Evolutionary conservation across 2,797 vertebrate species (phyloP).

Genomic region (Coccyzus lansbergi): DNA sequence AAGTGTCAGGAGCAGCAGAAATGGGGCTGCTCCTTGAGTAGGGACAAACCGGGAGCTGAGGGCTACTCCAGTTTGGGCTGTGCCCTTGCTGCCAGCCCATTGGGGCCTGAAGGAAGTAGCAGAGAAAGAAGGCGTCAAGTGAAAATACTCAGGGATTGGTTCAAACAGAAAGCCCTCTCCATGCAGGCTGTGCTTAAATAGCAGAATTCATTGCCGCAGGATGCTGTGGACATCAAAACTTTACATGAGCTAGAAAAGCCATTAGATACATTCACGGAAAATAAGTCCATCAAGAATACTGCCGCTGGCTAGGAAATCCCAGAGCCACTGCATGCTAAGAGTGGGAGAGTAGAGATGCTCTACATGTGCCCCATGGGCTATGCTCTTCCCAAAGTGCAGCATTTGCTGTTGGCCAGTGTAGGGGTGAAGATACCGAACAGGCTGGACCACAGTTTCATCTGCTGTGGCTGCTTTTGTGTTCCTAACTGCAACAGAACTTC

Average conservation of each 20-base stretch:
- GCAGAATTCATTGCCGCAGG: background rate
- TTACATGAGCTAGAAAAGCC: background rate
- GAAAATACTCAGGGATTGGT: background rate
- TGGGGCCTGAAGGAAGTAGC: background rate
- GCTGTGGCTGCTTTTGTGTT: background rate
- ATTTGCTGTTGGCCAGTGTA: background rate
- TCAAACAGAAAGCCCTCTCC: background rate
- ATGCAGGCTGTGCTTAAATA: background rate
- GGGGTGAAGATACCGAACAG: background rate
- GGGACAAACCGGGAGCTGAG: background rate
- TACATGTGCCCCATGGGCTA: background rate
- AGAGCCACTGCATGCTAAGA: background rate
- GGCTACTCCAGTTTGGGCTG: rapidly evolving
- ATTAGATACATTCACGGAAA: background rate
- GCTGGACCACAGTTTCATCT: background rate
- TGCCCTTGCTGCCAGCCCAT: background rate
- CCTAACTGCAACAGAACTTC: background rate
- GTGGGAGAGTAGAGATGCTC: background rate
- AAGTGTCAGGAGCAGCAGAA: background rate
- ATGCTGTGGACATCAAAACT: background rate
- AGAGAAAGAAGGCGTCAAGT: background rate
- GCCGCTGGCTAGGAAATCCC: background rate
- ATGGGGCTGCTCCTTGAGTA: rapidly evolving
- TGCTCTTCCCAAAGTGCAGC: background rate
- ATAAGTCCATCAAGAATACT: background rate